A percentile compares a stretch with the other conserved stretches of the same genome.
These are phyloP conservation scores for Ateles fusciceps DNA, from an alignment of 2,797 vertebrate species.

Conservation along the genomic window DNA sequence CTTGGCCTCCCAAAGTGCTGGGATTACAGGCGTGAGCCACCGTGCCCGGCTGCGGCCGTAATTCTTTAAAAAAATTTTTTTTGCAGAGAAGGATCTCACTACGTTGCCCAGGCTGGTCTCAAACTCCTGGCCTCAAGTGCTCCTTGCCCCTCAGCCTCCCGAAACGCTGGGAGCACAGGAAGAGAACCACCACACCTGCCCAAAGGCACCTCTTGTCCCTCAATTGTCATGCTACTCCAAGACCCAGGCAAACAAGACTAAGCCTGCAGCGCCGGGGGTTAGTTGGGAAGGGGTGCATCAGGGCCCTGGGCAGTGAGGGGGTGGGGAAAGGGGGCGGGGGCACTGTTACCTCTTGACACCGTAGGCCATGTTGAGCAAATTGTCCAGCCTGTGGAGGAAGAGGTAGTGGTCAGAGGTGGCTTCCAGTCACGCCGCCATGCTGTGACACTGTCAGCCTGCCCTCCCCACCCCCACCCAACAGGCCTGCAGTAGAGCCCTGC, in stretches of 20 bases:
- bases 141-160: neutral
- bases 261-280: neutral
- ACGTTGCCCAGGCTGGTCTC: neutral
- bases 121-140: neutral
- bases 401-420: conserved; percentile 89
- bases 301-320: neutral
- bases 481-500: conserved; percentile 22
- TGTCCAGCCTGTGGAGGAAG: conserved; percentile 97
- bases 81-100: neutral
- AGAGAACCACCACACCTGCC: neutral
- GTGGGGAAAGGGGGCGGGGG: conserved; percentile 48
- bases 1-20: neutral
- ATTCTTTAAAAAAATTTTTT: too few relatives aligned
- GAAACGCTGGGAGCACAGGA: neutral
- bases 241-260: neutral
- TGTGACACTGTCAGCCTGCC: neutral
- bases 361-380: conserved; percentile 98
- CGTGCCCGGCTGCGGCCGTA: fast-evolving
- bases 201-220: too few relatives aligned
- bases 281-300: neutral
- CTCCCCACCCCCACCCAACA: conserved; percentile 60
- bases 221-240: neutral
- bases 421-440: neutral
- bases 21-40: neutral
- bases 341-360: conserved; percentile 97